These are phyloP conservation scores for Hydrophis major DNA, from an alignment of 2,797 vertebrate species.

Conservation along the genomic window DNA sequence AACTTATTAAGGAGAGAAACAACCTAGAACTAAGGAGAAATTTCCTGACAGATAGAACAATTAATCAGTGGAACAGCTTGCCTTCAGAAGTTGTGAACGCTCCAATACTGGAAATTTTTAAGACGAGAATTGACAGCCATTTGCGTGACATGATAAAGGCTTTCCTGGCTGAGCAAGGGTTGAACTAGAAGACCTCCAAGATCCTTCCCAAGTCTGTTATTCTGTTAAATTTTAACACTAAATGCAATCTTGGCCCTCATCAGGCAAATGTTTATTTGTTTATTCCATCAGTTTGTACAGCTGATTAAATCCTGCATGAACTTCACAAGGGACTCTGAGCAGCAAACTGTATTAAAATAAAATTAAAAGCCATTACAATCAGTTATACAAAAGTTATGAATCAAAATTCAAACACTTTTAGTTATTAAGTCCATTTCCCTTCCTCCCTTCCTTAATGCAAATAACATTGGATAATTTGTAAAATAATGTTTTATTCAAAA, in stretches of 20 bases:
- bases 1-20: not conserved
- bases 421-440: not conserved
- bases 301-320: not conserved
- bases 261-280: not conserved
- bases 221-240: not conserved
- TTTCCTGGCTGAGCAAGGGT: too few relatives aligned
- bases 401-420: not conserved
- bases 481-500: not conserved
- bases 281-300: not conserved
- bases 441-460: conserved; percentile 15
- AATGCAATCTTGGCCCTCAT: not conserved
- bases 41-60: too few relatives aligned
- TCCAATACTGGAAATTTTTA: not conserved
- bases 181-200: not conserved
- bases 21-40: not conserved
- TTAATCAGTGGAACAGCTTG: too few relatives aligned
- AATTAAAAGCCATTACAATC: not conserved
- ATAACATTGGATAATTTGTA: not conserved
- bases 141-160: not conserved
- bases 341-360: not conserved
- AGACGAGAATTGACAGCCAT: not conserved
- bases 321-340: not conserved
- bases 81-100: not conserved
- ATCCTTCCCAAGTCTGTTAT: not conserved
- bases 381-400: not conserved